Evolutionary conservation across 2,888 invertebrate genomes (phyloP).

Genomic region (Trachelus iudaicus): DNA sequence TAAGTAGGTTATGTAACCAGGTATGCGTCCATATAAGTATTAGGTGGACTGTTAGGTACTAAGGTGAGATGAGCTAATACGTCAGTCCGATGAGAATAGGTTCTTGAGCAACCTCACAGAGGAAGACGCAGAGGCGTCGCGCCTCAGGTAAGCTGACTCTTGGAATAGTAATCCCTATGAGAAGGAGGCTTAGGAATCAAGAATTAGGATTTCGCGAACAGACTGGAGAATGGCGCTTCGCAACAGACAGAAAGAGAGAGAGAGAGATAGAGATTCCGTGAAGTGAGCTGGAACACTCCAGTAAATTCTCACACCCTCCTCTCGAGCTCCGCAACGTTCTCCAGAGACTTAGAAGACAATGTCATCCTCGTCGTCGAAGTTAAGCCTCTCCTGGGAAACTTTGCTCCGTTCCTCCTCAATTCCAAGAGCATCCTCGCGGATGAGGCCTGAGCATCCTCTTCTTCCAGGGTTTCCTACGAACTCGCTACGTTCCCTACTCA

Average conservation of each 20-base stretch:
- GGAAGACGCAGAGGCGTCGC: not conserved
- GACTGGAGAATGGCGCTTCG: constrained; percentile 6
- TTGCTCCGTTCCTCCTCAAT: constrained; percentile 20
- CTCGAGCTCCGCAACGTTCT: constrained; percentile 11
- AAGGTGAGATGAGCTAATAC: not conserved
- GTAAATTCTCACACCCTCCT: not conserved
- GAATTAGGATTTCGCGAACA: constrained; percentile 9
- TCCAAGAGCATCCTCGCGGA: not conserved
- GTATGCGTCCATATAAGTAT: too few relatives aligned
- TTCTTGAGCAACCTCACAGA: not conserved
- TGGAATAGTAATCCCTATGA: not conserved
- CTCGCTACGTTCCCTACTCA: not conserved
- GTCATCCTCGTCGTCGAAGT: constrained; percentile 29
- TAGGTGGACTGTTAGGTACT: not conserved
- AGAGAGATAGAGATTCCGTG: not conserved
- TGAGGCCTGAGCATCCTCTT: not conserved
- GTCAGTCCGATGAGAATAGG: not conserved
- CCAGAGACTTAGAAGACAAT: constrained; percentile 28
- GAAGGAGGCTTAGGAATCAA: constrained; percentile 12
- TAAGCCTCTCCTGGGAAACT: constrained; percentile 36
- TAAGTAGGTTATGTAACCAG: too few relatives aligned
- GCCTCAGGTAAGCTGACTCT: not conserved
- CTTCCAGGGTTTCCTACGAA: not conserved
- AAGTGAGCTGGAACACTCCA: not conserved
- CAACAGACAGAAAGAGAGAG: constrained; percentile 20